A percentile compares a stretch with the other conserved stretches of the same genome.
These are phyloP conservation scores for Zaprionus ghesquierei DNA, from an alignment of 1,140 invertebrate species.

Conservation along the genomic window DNA sequence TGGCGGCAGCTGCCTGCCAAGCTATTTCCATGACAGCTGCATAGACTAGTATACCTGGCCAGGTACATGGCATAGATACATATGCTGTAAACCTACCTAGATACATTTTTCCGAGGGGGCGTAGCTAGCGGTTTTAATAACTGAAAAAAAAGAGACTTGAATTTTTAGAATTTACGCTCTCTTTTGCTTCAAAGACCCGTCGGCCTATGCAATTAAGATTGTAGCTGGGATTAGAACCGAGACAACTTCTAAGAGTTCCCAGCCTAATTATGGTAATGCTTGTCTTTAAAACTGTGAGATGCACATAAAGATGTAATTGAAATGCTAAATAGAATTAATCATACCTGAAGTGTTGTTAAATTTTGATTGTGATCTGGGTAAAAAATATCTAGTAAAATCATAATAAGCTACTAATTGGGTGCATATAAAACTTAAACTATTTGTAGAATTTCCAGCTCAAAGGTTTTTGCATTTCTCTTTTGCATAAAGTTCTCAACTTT, in stretches of 20 bases:
- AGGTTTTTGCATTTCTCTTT: background rate
- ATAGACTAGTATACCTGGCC: conserved; percentile 7
- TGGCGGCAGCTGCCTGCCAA: conserved; percentile 31
- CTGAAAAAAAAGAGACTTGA: conserved; percentile 1
- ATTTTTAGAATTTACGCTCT: conserved; percentile 4
- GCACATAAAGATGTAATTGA: background rate
- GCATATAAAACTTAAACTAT: background rate
- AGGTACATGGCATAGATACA: background rate
- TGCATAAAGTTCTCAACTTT: background rate
- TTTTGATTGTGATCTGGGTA: background rate
- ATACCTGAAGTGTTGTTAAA: background rate
- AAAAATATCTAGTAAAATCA: background rate
- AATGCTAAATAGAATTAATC: background rate
- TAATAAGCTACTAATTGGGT: background rate
- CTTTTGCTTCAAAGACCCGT: background rate
- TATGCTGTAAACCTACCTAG: background rate
- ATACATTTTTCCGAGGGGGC: conserved; percentile 1
- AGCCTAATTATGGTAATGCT: background rate
- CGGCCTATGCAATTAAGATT: background rate
- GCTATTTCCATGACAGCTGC: conserved; percentile 45
- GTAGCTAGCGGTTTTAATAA: conserved; percentile 8
- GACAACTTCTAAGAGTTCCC: background rate
- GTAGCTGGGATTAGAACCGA: background rate
- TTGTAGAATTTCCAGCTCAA: background rate
- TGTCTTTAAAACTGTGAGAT: background rate